Percentiles rank a stretch among this genome's conserved stretches.
Evolutionary conservation across 2,113 vertebrate species (phyloP).

Genomic region (Amblyornis subalaris): DNA sequence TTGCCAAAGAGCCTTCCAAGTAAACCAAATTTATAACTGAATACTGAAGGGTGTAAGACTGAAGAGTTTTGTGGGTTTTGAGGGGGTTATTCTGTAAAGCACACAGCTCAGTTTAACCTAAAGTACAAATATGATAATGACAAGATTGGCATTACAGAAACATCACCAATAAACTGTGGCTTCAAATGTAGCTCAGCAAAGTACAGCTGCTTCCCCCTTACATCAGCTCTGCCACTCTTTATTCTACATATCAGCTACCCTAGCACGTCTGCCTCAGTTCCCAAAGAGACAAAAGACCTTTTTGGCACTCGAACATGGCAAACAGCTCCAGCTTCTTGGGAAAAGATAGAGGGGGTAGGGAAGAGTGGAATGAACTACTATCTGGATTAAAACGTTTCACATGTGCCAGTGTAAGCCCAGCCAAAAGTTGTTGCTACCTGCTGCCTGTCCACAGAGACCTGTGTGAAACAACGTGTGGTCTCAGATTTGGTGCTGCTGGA

Average conservation of each 20-base stretch:
- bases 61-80: not conserved
- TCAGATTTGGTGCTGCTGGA: not conserved
- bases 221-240: conserved; percentile 51
- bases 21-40: not conserved
- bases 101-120: not conserved
- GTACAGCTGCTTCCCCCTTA: conserved; percentile 52
- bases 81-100: not conserved
- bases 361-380: not conserved
- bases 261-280: conserved; percentile 61
- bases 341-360: conserved; percentile 36
- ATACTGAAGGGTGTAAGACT: not conserved
- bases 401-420: not conserved
- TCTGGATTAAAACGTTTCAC: not conserved
- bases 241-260: conserved; percentile 59
- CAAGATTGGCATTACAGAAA: not conserved
- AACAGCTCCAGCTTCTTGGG: conserved; percentile 33
- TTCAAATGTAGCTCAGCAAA: not conserved
- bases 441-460: not conserved
- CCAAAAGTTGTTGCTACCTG: not conserved
- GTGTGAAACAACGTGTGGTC: not conserved
- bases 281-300: conserved; percentile 65
- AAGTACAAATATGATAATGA: not conserved
- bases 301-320: conserved; percentile 58
- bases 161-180: not conserved
- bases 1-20: not conserved